Evolutionary conservation across 2,113 vertebrate genomes (phyloP).

Genomic region (Ariopsis seemanni): DNA sequence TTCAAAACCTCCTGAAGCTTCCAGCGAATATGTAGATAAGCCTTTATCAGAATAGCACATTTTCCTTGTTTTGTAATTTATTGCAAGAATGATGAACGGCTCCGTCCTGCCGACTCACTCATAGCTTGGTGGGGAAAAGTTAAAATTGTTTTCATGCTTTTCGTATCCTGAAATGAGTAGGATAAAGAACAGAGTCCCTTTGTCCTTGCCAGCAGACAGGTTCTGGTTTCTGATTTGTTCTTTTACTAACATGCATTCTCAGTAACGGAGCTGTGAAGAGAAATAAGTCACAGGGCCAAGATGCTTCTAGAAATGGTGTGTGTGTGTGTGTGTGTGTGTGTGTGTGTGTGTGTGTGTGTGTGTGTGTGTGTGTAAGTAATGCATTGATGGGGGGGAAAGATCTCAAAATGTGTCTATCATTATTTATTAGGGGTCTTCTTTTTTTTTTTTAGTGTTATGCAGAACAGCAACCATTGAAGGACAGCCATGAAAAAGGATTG

Average conservation of each 20-base stretch:
- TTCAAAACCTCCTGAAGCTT: conserved; percentile 7
- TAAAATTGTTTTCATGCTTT: conserved; percentile 23
- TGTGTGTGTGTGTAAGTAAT: background rate
- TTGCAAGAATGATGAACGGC: background rate
- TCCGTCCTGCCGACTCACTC: conserved; percentile 6
- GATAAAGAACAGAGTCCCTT: conserved; percentile 23
- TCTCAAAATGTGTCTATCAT: background rate
- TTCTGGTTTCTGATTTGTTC: conserved; percentile 14
- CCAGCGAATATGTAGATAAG: conserved; percentile 18
- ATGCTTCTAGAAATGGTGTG: background rate
- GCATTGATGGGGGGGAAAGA: background rate
- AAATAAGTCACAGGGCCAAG: background rate
- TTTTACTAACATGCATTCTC: background rate
- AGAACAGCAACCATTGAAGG: background rate
- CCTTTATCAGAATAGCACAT: background rate
- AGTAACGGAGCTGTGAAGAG: conserved; percentile 14
- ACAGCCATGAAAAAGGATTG: background rate
- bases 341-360: background rate
- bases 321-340: background rate
- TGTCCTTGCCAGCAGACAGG: background rate
- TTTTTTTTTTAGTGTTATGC: background rate
- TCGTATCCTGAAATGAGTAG: conserved; percentile 10
- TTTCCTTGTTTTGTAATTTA: conserved; percentile 12
- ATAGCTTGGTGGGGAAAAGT: background rate
- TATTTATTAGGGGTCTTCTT: background rate